phyloP scores from a whole-genome alignment of 2,113 vertebrate genomes.

The Pao palembangensis region DNA sequence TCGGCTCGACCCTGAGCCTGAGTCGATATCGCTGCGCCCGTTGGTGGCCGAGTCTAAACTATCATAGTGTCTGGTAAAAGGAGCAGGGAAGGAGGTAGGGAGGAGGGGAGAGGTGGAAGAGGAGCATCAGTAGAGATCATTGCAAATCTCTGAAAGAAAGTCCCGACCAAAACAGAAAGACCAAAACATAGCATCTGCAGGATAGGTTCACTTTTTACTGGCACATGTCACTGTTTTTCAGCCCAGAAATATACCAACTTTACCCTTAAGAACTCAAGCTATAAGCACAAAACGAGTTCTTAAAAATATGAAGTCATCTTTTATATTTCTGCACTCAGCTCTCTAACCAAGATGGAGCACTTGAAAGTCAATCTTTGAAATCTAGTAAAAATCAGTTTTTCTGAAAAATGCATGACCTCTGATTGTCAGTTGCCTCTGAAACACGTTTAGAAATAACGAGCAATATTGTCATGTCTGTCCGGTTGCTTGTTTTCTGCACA shows the following conservation, averaged over 20 bases:
- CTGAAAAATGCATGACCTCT: conserved; percentile 31
- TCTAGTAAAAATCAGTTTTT: conserved; percentile 22
- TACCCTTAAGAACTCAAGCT: background rate
- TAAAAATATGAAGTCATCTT: conserved; percentile 4
- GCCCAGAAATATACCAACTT: too few species aligned
- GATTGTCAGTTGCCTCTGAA: conserved; percentile 25
- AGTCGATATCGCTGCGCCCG: conserved; percentile 87
- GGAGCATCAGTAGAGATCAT: conserved; percentile 75
- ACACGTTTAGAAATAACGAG: conserved; percentile 13
- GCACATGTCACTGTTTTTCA: too few species aligned
- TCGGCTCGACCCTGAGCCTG: conserved; percentile 86
- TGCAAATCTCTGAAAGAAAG: conserved; percentile 50
- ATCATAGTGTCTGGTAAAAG: conserved; percentile 84
- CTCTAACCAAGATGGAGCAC: conserved; percentile 5
- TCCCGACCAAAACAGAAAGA: conserved; percentile 34
- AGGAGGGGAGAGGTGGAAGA: conserved; percentile 70
- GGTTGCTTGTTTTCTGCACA: conserved; percentile 28
- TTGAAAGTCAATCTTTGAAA: conserved; percentile 7
- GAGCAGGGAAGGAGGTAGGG: conserved; percentile 60
- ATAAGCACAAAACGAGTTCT: background rate
- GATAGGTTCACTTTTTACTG: conserved; percentile 11
- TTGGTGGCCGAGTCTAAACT: conserved; percentile 92
- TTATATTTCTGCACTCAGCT: conserved; percentile 31
- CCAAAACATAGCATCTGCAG: conserved; percentile 21
- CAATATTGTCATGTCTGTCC: conserved; percentile 6